Conservation (phyloP, 2,113 vertebrate genomes). For the Poecile atricapillus region DNA sequence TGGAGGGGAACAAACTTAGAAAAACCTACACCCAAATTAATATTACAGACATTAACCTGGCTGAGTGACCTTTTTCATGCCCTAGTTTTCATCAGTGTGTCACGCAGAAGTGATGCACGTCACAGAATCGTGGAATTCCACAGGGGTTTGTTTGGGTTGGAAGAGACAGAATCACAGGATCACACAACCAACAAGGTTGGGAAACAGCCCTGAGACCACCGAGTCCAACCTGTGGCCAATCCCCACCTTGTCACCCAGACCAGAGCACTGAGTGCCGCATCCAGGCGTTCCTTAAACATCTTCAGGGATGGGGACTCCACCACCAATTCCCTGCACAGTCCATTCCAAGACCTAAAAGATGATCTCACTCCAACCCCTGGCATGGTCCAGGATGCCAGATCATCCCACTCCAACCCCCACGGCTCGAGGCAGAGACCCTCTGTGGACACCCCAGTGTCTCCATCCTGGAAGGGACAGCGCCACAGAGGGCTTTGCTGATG, state of each 20-base stretch:
- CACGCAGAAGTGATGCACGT: rapidly evolving
- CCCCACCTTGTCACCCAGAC: neutral
- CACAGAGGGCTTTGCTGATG: neutral
- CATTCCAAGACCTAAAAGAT: neutral
- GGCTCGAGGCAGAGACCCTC: neutral
- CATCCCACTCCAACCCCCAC: rapidly evolving
- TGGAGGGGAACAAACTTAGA: neutral
- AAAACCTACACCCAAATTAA: neutral
- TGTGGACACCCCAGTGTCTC: rapidly evolving
- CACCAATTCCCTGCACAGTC: neutral
- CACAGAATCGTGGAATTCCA: neutral
- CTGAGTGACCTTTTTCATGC: neutral
- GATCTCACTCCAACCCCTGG: neutral
- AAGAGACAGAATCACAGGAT: neutral
- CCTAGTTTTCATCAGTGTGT: neutral
- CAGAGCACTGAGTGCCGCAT: neutral
- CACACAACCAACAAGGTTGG: rapidly evolving
- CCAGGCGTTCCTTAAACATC: rapidly evolving
- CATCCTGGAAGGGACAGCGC: neutral
- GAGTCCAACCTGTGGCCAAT: neutral
- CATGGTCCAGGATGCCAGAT: neutral
- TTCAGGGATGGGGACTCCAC: neutral
- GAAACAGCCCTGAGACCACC: neutral
- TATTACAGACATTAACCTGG: neutral
- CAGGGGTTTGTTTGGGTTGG: neutral